Evolutionary conservation across 2,113 vertebrate genomes (phyloP), one percentile per base, ranked within the genome.

Genomic region (Lagopus muta): DNA sequence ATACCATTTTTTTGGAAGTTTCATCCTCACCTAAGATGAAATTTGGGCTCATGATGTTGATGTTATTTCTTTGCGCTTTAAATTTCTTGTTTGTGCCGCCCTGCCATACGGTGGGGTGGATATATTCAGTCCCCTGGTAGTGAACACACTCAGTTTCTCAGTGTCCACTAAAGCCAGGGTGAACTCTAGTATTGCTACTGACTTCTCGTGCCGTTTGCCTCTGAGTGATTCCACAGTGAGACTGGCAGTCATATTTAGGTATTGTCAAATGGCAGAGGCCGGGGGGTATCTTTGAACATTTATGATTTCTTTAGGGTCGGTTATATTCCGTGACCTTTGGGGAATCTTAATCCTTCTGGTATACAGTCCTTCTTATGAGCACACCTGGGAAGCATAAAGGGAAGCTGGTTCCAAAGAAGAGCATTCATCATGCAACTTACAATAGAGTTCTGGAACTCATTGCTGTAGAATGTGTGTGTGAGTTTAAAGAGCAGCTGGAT

Each of bases 361-460:
- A 3, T 28, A 32, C 28, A 78, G 7, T 43, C 32, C 25, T 61
- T 62, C n/a, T 48, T 71, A 1, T 43, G 16, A 5, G 66, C 34
- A 58, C 45, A 84, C 34, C 45, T 72, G 86, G 50, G 20, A 82
- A 54, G 17, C 42, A 40, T 32, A 36, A 74, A 67, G 42, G 27
- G 70, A 83, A 60, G 16, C 28, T 60, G 54, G 34, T 43, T 48
- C 6, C 14, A 15, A 42, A 50, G 57, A 32, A 55, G 54, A 54
- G 32, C 4, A 5, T 76, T 91, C 8, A 5, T 42, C 21, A 6
- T 36, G 25, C 43, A 72, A 5, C 0, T 0, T 69, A 2, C 7
- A 15, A 15, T 61, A 54, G 54, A 55, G 47, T 22, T 85, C 2
- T 45, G 47, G 43, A 25, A 28, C 43, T 34, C 28, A 5, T 45